A percentile compares a stretch with the other conserved stretches of the same genome.
Evolutionary conservation across 2,797 vertebrate species (phyloP).

Genomic region (Gadopsis marmoratus): DNA sequence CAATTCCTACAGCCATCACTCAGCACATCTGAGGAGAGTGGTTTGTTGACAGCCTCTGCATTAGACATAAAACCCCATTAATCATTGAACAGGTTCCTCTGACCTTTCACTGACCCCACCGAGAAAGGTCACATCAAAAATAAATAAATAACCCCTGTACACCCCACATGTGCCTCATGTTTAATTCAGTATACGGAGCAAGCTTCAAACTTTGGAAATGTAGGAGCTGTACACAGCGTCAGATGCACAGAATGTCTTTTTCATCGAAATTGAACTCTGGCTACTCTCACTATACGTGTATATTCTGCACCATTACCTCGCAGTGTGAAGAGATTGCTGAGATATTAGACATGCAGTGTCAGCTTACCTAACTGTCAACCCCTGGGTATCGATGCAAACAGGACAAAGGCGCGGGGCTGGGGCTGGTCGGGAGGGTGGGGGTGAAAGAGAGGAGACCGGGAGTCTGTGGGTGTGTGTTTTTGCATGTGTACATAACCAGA

Average conservation of each 20-base stretch:
- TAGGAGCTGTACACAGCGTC: neutral
- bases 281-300: constrained; percentile 14
- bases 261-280: neutral
- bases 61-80: constrained; percentile 71
- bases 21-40: constrained; percentile 71
- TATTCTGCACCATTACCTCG: constrained; percentile 33
- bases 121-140: constrained; percentile 49
- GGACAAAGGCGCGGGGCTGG: constrained; percentile 57
- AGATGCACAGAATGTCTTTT: neutral
- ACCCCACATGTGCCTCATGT: too few relatives aligned
- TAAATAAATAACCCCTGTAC: constrained; percentile 35
- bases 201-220: constrained; percentile 5
- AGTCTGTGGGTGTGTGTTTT: constrained; percentile 18
- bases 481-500: constrained; percentile 44
- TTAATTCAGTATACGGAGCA: neutral
- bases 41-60: constrained; percentile 59
- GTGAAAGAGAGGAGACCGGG: constrained; percentile 15
- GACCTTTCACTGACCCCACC: constrained; percentile 71
- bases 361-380: constrained; percentile 59
- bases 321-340: constrained; percentile 40
- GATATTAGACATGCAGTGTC: constrained; percentile 61
- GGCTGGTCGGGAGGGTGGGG: too few relatives aligned
- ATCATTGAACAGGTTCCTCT: constrained; percentile 73
- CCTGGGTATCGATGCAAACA: constrained; percentile 63
- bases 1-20: constrained; percentile 67